A percentile compares a stretch with the other conserved stretches of the same genome.
Conservation (phyloP, 2,113 vertebrate genomes). For the Mohoua ochrocephala region DNA sequence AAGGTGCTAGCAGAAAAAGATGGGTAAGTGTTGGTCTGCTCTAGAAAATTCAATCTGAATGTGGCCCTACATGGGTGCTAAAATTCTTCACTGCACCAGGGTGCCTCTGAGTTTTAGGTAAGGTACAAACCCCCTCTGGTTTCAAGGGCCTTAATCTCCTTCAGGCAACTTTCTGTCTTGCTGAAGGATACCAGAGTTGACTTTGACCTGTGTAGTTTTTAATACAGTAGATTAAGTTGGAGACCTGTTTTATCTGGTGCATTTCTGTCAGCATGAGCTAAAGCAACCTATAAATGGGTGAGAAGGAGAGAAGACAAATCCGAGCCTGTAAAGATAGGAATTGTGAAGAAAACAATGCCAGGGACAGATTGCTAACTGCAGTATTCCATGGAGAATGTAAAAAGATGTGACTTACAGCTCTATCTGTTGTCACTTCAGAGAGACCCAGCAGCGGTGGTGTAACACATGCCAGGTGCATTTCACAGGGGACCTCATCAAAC, state of each 20-base stretch:
- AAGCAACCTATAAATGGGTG: not conserved
- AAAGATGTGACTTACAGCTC: not conserved
- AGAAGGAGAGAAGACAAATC: not conserved
- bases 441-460: constrained; percentile 84
- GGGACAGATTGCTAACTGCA: not conserved
- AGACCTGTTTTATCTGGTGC: not conserved
- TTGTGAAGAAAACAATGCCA: not conserved
- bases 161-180: not conserved
- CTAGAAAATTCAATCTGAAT: not conserved
- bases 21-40: constrained; percentile 64
- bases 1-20: constrained; percentile 72
- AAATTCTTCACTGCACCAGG: not conserved
- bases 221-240: not conserved
- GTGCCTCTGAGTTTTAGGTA: not conserved
- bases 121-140: not conserved
- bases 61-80: not conserved
- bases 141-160: not conserved
- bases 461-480: constrained; percentile 89
- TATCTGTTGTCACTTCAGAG: constrained; percentile 62
- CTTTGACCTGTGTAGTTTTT: not conserved
- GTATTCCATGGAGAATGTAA: not conserved
- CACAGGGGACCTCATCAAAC: constrained; percentile 84
- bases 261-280: not conserved
- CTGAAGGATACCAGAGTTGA: not conserved
- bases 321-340: not conserved